These are phyloP conservation scores for Chrysomela aeneicollis DNA, from an alignment of 2,888 invertebrate species.

Conservation along the genomic window DNA sequence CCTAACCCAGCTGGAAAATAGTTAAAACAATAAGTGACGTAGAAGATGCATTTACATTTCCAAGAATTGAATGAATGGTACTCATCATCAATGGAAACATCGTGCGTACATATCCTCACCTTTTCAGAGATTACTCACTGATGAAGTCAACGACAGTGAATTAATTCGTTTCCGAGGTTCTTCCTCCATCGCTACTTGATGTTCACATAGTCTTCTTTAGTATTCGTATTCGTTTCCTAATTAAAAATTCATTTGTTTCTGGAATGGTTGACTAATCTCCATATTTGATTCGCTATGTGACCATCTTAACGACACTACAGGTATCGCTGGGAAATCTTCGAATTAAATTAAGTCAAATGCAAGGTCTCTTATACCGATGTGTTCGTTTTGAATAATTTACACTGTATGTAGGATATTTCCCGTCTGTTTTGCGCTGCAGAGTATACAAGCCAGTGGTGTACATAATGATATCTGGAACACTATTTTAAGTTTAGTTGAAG, in stretches of 20 bases:
- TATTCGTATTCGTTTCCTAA: constrained; percentile 56
- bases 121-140: constrained; percentile 17
- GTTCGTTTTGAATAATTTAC: constrained; percentile 51
- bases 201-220: constrained; percentile 55
- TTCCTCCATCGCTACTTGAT: constrained; percentile 45
- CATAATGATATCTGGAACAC: background rate
- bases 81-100: background rate
- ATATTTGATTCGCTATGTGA: constrained; percentile 58
- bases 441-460: constrained; percentile 31
- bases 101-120: background rate
- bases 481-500: no score
- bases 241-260: constrained; percentile 56
- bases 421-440: constrained; percentile 41
- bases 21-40: no score
- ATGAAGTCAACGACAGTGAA: constrained; percentile 34
- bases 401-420: constrained; percentile 46
- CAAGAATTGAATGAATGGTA: background rate
- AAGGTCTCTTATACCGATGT: constrained; percentile 54
- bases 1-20: no score
- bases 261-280: constrained; percentile 57
- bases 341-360: constrained; percentile 57
- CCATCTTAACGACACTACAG: constrained; percentile 57
- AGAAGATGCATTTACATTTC: no score
- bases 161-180: constrained; percentile 30
- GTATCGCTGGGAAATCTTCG: constrained; percentile 57